Evolutionary conservation across 2,888 invertebrate genomes (phyloP), one percentile per base, ranked within the genome.

Genomic region (Invenusta paracnida): DNA sequence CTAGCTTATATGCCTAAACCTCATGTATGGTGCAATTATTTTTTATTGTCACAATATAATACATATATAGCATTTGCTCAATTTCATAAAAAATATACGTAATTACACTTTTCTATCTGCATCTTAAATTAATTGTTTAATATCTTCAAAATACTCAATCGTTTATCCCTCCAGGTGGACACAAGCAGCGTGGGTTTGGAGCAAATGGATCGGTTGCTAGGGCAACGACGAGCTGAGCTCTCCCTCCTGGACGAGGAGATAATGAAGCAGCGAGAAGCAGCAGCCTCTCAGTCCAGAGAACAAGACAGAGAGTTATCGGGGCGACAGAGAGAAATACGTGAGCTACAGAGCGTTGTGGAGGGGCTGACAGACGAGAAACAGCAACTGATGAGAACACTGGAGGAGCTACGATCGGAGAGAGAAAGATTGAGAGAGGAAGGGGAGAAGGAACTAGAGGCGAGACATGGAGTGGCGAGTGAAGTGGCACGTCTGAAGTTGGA

Each of bases 401-500:
- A 82, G 82, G 82, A 27, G 1, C 23, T 28, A 23, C 23, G 29
- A 29, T 27, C 1, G 25, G 0, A 29, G 82, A 27, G 82, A 2
- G 82, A 82, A 23, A 29, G 23, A 0, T 23, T 29, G 67, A 25
- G 82, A 5, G 28, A 27, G 23, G 29, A 82, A 23, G 29, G 23
- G 27, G 82, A 82, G 27, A 82, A 28, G 29, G 82, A 82, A 27
- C 28, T 28, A 66, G 27, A 82, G 86, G 84, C 73, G 0, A 87
- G 89, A 30, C 89, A 90, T 87, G 89, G 88, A 87, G 88, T 90
- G n/a, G 88, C 89, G 1, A 88, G 87, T 83, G 87, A 89, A 23
- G 89, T 90, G 83, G 89, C 88, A 87, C 89, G 89, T 87, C 89
- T 89, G 87, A 90, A 89, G 86, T 84, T 89, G 0, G 90, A 90